phyloP scores from a whole-genome alignment of 2,113 vertebrate species.

The Tragulus kanchil region DNA sequence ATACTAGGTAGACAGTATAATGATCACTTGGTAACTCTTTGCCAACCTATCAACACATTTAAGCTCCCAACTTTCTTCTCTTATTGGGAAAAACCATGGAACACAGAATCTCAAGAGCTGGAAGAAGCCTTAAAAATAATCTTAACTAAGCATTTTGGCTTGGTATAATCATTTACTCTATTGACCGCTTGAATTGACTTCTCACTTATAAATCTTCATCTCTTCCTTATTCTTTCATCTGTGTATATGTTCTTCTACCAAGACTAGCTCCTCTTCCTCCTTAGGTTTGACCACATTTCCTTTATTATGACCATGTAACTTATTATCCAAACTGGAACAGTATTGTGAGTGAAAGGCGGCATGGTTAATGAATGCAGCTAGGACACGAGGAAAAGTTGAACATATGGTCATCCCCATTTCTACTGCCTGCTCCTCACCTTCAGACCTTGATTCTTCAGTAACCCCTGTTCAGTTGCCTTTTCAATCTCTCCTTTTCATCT shows the following conservation, averaged over 20 bases:
- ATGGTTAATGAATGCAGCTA: not conserved
- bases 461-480: not conserved
- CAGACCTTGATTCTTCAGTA: not conserved
- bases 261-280: not conserved
- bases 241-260: not conserved
- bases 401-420: not conserved
- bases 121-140: not conserved
- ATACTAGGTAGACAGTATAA: not conserved
- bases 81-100: not conserved
- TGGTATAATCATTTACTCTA: not conserved
- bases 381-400: not conserved
- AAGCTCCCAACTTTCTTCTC: not conserved
- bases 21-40: not conserved
- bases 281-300: not conserved
- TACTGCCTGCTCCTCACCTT: not conserved
- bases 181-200: constrained; percentile 19
- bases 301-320: not conserved
- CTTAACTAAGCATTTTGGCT: not conserved
- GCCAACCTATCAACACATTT: not conserved
- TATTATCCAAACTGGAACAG: not conserved
- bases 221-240: constrained; percentile 13
- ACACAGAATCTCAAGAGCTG: not conserved
- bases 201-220: not conserved
- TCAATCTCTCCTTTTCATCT: constrained; percentile 26
- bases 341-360: not conserved